Evolutionary conservation across 2,797 vertebrate species (phyloP), one percentile per base, ranked within the genome.

Genomic region (Anguilla anguilla): DNA sequence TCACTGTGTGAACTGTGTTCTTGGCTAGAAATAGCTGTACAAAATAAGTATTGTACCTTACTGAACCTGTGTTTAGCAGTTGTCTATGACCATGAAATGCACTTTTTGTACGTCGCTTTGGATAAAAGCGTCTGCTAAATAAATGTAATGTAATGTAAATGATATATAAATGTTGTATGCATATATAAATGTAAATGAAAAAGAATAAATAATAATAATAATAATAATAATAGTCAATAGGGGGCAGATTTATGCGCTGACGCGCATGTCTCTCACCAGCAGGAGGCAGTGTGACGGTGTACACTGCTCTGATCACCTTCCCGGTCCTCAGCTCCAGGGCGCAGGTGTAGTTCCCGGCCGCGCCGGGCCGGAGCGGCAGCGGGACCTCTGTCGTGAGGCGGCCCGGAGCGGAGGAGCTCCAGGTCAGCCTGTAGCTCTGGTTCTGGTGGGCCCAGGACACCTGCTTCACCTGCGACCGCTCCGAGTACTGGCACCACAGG

Each of bases 291-390:
- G 25, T 39, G 82, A 95, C 89, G 0, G 84, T 86, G 81, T 94
- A 64, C 0, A 85, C 86, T 5, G 90, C 93, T 57, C n/a, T 28
- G 86, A 95, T 57, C 2, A 87, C 91, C 90, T 93, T 89, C 22
- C 93, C 93, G 13, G 95, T 95, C 13, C 87, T 90, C 87, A 97
- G 91, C 85, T 86, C 69, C 2, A 97, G 72, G 74, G 88, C 92
- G 90, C 96, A 97, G 92, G 93, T 94, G 91, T 97, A 97, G 91
- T 94, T 94, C 49, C 96, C 96, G 0, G 94, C 93, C 35, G 88
- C 92, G 69, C 93, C 90, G 1, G 88, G 19, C 64, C 90, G 94
- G 89, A 94, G 86, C 61, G 96, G 95, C 57, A 94, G 90, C 2
- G 90, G 86, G n/a, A 97, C 39, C 0, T 22, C 22, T 77, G 92